Conservation (phyloP, 2,797 vertebrate species). For the Labroides dimidiatus region DNA sequence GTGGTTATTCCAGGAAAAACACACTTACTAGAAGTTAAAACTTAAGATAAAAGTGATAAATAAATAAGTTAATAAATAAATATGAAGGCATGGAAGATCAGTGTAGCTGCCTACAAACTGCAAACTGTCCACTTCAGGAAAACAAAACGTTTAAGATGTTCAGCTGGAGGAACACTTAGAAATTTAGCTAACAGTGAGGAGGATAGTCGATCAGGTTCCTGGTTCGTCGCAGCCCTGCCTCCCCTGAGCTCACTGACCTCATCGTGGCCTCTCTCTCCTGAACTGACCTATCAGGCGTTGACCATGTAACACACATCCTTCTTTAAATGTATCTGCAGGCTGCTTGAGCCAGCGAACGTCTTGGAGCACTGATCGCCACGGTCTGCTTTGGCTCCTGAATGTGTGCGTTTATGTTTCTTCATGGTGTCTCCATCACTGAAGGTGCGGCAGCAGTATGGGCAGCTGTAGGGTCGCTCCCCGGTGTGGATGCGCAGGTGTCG, state of each 20-base stretch:
- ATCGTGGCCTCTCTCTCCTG: background rate
- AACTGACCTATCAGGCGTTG: conserved; percentile 30
- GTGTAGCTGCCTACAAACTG: conserved; percentile 18
- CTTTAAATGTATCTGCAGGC: conserved; percentile 76
- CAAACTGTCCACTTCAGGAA: background rate
- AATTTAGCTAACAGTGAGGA: background rate
- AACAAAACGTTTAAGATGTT: background rate
- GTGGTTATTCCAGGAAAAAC: background rate
- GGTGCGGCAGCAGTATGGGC: conserved; percentile 76
- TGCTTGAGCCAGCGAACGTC: conserved; percentile 62
- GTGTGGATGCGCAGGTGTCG: conserved; percentile 85
- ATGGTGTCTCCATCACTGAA: conserved; percentile 83
- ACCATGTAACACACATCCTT: conserved; percentile 64
- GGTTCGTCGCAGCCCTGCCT: background rate
- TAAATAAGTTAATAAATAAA: conserved; percentile 31
- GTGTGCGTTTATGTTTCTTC: conserved; percentile 81
- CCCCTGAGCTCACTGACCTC: background rate
- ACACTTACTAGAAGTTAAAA: background rate
- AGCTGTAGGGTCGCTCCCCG: conserved; percentile 81
- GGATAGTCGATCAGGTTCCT: background rate
- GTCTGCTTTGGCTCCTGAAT: conserved; percentile 67
- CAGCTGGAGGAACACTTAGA: background rate
- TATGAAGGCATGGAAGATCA: conserved; percentile 5
- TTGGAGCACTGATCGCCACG: conserved; percentile 62
- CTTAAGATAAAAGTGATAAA: background rate